Conservation (phyloP, 2,888 invertebrate species). For the Seira musarum region DNA sequence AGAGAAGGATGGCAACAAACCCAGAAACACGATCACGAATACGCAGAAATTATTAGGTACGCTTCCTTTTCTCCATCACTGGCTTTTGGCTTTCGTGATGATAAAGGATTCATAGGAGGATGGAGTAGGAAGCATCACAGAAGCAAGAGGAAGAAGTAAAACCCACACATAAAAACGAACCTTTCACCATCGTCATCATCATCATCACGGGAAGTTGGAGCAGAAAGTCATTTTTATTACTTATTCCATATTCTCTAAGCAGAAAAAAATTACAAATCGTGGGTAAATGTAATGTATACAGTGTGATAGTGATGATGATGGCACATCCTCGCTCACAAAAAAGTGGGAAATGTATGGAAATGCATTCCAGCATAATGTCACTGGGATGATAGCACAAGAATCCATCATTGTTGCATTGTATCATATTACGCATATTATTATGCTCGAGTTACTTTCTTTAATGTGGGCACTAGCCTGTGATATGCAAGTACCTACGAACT, state of each 20-base stretch:
- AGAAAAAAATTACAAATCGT: neutral
- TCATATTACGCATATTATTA: slow-evolving; percentile 7
- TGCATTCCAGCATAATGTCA: slow-evolving; percentile 27
- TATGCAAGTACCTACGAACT: neutral
- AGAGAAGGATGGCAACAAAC: no score
- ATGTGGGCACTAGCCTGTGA: neutral
- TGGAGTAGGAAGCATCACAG: neutral
- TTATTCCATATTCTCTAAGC: neutral
- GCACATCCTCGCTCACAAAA: neutral
- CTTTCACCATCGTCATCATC: neutral
- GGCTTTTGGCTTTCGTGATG: neutral
- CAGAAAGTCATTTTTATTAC: slow-evolving; percentile 27
- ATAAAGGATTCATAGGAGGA: neutral
- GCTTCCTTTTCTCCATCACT: neutral
- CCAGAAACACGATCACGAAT: slow-evolving; percentile 19
- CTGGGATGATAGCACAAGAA: slow-evolving; percentile 21
- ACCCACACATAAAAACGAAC: neutral
- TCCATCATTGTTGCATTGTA: slow-evolving; percentile 25
- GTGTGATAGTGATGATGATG: neutral
- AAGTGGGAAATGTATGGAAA: slow-evolving; percentile 8
- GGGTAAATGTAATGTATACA: neutral
- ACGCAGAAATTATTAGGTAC: slow-evolving; percentile 17
- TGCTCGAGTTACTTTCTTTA: neutral
- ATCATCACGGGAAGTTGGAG: neutral
- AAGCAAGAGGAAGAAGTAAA: neutral